Evolutionary conservation across 1,140 invertebrate species (phyloP).

Genomic region (Carposina sasakii): DNA sequence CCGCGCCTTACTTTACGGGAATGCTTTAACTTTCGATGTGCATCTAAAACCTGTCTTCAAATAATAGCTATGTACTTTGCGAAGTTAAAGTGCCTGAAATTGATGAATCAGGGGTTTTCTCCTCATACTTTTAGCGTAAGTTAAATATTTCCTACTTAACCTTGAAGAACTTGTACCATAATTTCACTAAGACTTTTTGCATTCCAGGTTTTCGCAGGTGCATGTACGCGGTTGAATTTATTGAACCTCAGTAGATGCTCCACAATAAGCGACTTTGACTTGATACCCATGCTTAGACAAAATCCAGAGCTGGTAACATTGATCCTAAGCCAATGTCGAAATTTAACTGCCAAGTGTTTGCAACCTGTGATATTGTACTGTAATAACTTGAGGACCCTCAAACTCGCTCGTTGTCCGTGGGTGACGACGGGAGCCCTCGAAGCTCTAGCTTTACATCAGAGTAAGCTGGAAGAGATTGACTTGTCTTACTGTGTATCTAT

Average conservation of each 20-base stretch:
- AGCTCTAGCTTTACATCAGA: slow-evolving; percentile 72
- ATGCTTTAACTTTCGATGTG: slow-evolving; percentile 73
- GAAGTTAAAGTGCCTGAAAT: slow-evolving; percentile 54
- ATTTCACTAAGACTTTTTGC: slow-evolving; percentile 33
- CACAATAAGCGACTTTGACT: slow-evolving; percentile 63
- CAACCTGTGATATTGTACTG: slow-evolving; percentile 74
- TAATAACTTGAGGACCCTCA: slow-evolving; percentile 68
- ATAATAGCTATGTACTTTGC: slow-evolving; percentile 65
- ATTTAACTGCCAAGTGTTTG: slow-evolving; percentile 70
- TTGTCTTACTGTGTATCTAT: slow-evolving; percentile 70
- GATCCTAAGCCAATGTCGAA: slow-evolving; percentile 73
- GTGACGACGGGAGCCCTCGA: slow-evolving; percentile 73
- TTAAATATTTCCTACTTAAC: slow-evolving; percentile 2
- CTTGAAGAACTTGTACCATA: neutral
- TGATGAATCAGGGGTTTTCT: slow-evolving; percentile 61
- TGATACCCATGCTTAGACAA: slow-evolving; percentile 67
- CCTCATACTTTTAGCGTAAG: slow-evolving; percentile 58
- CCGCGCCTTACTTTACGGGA: slow-evolving; percentile 67
- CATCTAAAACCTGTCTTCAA: slow-evolving; percentile 65
- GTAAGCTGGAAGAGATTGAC: slow-evolving; percentile 72
- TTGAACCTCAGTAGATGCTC: slow-evolving; percentile 70
- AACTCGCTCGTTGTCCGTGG: slow-evolving; percentile 72
- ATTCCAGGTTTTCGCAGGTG: slow-evolving; percentile 54
- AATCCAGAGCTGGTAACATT: slow-evolving; percentile 66
- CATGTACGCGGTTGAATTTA: slow-evolving; percentile 63